Evolutionary conservation across 2,888 invertebrate genomes (phyloP).

Genomic region (Pammene aurita): DNA sequence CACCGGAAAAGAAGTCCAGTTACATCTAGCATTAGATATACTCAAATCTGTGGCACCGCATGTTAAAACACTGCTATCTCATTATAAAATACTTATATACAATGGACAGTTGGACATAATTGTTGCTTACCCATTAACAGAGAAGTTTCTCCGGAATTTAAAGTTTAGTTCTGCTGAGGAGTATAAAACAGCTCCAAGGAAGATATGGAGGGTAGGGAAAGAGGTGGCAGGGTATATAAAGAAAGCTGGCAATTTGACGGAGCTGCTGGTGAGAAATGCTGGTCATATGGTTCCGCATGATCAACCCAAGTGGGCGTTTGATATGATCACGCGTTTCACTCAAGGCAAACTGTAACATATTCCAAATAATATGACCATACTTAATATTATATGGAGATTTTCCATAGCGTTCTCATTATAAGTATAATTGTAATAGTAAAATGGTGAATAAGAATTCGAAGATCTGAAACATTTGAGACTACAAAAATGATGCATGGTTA

Average conservation of each 20-base stretch:
- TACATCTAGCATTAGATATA: constrained; percentile 80
- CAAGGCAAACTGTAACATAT: constrained; percentile 55
- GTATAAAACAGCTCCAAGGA: constrained; percentile 85
- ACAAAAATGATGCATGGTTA: no score
- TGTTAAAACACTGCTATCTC: constrained; percentile 71
- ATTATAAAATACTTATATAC: constrained; percentile 84
- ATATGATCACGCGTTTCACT: constrained; percentile 83
- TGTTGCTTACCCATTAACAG: constrained; percentile 83
- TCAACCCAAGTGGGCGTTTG: constrained; percentile 83
- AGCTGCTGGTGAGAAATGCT: constrained; percentile 88
- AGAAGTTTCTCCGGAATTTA: constrained; percentile 86
- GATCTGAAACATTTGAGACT: no score
- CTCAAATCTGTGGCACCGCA: constrained; percentile 82
- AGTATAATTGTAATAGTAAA: background rate
- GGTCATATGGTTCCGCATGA: constrained; percentile 89
- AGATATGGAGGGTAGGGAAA: constrained; percentile 85
- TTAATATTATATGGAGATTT: background rate
- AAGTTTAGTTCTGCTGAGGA: constrained; percentile 84
- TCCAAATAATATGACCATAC: constrained; percentile 12
- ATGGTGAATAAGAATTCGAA: no score
- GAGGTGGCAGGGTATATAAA: constrained; percentile 90
- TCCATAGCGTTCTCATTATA: background rate
- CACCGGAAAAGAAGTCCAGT: constrained; percentile 74
- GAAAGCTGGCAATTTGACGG: constrained; percentile 87
- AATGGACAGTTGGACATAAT: constrained; percentile 87